Evolutionary conservation across 92 coral and sea anemone genomes (phyloP).

Genomic region (Diadumene lineata): DNA sequence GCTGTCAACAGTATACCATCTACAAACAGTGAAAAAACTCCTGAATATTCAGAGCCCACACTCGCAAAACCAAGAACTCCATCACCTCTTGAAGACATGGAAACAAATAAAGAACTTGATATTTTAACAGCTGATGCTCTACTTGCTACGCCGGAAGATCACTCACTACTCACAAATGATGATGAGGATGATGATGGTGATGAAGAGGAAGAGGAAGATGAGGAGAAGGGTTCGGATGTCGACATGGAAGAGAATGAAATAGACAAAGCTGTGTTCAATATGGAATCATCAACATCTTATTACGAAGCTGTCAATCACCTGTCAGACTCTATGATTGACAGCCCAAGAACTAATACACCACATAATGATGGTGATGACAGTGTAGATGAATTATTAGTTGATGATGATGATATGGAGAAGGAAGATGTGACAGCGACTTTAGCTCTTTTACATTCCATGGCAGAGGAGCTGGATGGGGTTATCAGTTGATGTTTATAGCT

Average conservation of each 20-base stretch:
- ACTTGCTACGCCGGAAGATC: slow-evolving; percentile 14
- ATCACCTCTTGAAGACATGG: not conserved
- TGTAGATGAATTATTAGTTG: slow-evolving; percentile 37
- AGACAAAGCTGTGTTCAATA: slow-evolving; percentile 42
- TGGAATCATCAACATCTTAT: slow-evolving; percentile 38
- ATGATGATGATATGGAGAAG: slow-evolving; percentile 45
- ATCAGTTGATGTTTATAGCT: slow-evolving; percentile 25
- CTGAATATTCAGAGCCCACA: not conserved
- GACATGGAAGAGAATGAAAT: slow-evolving; percentile 31
- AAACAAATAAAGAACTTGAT: slow-evolving; percentile 20
- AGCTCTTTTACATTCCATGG: slow-evolving; percentile 74
- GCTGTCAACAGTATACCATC: not conserved
- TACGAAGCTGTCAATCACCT: not conserved
- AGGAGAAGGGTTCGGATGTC: not conserved
- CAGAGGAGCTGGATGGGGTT: slow-evolving; percentile 55
- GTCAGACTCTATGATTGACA: slow-evolving; percentile 16
- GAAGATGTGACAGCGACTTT: slow-evolving; percentile 74
- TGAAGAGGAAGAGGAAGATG: not conserved
- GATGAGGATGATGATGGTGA: not conserved
- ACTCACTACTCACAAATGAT: not conserved
- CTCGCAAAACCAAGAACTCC: not conserved
- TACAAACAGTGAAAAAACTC: not conserved
- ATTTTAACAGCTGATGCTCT: slow-evolving; percentile 1
- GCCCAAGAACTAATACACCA: slow-evolving; percentile 31
- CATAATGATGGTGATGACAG: slow-evolving; percentile 11